Percentiles rank a stretch among this genome's conserved stretches.
Conservation (phyloP, 2,888 invertebrate genomes). For the Exocentrus adspersus region DNA sequence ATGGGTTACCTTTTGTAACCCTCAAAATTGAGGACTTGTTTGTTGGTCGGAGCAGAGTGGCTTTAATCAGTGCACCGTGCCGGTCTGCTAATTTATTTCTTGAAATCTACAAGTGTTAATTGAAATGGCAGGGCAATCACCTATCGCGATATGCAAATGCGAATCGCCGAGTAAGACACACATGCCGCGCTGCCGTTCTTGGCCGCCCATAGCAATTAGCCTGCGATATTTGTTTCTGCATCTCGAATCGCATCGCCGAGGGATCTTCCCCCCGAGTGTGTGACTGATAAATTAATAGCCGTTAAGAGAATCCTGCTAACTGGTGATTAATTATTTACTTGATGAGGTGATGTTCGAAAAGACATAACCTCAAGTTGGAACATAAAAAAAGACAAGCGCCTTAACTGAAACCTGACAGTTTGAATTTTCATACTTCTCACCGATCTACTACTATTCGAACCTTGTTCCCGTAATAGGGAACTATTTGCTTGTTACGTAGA, state of each 20-base stretch:
- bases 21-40: slow-evolving; percentile 7
- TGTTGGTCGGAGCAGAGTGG: slow-evolving; percentile 5
- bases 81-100: slow-evolving; percentile 26
- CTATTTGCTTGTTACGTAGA: background rate
- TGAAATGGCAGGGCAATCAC: slow-evolving; percentile 48
- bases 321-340: too few relatives aligned
- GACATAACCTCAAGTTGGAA: too few relatives aligned
- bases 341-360: too few relatives aligned
- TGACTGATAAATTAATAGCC: slow-evolving; percentile 19
- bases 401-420: too few relatives aligned
- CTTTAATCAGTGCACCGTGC: slow-evolving; percentile 15
- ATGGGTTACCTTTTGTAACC: background rate
- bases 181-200: slow-evolving; percentile 23
- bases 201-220: slow-evolving; percentile 28
- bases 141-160: slow-evolving; percentile 51
- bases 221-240: slow-evolving; percentile 19
- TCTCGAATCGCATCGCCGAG: slow-evolving; percentile 14
- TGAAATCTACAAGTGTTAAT: slow-evolving; percentile 44
- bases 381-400: too few relatives aligned
- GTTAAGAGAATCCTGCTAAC: too few relatives aligned
- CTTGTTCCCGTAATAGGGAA: too few relatives aligned
- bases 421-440: too few relatives aligned
- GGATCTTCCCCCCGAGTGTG: background rate
- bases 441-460: too few relatives aligned
- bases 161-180: slow-evolving; percentile 44